Evolutionary conservation across 2,888 invertebrate species (phyloP), one percentile per base, ranked within the genome.

Genomic region (Mythimna vitellina): DNA sequence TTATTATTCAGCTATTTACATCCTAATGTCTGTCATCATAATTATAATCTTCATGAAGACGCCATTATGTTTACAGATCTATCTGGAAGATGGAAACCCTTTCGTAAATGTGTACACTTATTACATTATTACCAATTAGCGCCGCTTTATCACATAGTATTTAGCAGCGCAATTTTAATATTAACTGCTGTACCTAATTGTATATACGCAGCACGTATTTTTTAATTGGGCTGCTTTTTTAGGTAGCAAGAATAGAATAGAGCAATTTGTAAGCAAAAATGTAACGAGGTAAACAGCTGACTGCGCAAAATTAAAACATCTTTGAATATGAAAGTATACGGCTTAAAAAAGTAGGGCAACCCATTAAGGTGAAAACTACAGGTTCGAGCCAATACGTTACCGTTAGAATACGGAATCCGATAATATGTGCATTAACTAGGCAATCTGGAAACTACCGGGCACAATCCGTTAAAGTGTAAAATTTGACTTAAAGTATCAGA

Each of bases 1-100:
- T 72, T 62, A 81, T 81, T 78, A 81, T 81, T 72, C 82, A 70
- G 65, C 49, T 9, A 81, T 78, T 81, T 70, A 65, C 70, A 81
- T 75, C 68, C 65, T 61, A 75, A 81, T 78, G 66, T 62, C 60
- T 56, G 58, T 65, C 58, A 35, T 35, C 35, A 58, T 58, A n/a
- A 35, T 58, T 66, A 25, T 63, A 58, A 77, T 78, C 69, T 56
- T 70, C 25, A 78, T 25, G 61, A 74, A 67, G 62, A 60, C 69
- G 35, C 53, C 64, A 65, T 66, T 73, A 62, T 22, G 57, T 70
- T 61, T 25, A 60, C 65, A 70, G 42, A 66, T 73, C 20, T 65
- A 58, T 35, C 56, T 32, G 49, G 20, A 25, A 66, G n/a, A 35
- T 25, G 42, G 29, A 51, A 60, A 64, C 6, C 46, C 9, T 54